These are phyloP conservation scores for Eira barbara DNA, from an alignment of 2,113 vertebrate genomes.

Conservation along the genomic window DNA sequence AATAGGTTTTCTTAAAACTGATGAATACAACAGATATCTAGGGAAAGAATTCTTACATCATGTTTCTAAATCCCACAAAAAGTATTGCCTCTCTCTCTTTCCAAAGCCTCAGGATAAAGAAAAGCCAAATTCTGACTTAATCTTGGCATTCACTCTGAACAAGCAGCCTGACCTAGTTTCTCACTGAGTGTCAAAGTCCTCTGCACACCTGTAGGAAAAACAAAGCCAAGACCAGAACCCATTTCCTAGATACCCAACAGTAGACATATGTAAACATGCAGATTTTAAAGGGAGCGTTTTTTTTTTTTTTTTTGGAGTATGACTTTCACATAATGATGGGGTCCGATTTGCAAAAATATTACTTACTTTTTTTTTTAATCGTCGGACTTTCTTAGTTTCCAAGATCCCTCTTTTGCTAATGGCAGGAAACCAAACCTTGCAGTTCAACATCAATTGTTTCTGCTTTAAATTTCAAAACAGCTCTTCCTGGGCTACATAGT, in stretches of 20 bases:
- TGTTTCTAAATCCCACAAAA: slow-evolving; percentile 31
- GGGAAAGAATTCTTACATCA: neutral
- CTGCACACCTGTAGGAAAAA: neutral
- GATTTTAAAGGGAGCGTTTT: neutral
- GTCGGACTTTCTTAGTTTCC: neutral
- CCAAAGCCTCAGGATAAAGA: slow-evolving; percentile 23
- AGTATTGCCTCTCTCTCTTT: neutral
- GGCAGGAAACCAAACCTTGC: slow-evolving; percentile 8
- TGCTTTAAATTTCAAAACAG: slow-evolving; percentile 1
- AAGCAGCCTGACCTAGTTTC: slow-evolving; percentile 51
- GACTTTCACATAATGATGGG: neutral
- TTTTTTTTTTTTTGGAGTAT: neutral
- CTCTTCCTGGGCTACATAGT: neutral
- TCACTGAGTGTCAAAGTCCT: neutral
- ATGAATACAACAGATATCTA: neutral
- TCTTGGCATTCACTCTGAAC: neutral
- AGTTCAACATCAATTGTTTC: neutral
- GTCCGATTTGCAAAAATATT: neutral
- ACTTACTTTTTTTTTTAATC: slow-evolving; percentile 1
- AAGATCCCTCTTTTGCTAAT: neutral
- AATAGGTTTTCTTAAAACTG: slow-evolving; percentile 14
- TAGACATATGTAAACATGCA: neutral
- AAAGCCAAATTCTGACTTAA: neutral
- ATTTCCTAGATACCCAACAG: neutral
- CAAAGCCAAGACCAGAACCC: neutral